A percentile compares a stretch with the other conserved stretches of the same genome.
Conservation (phyloP, 1,140 invertebrate species). For the Cardiocondyla obscurior region DNA sequence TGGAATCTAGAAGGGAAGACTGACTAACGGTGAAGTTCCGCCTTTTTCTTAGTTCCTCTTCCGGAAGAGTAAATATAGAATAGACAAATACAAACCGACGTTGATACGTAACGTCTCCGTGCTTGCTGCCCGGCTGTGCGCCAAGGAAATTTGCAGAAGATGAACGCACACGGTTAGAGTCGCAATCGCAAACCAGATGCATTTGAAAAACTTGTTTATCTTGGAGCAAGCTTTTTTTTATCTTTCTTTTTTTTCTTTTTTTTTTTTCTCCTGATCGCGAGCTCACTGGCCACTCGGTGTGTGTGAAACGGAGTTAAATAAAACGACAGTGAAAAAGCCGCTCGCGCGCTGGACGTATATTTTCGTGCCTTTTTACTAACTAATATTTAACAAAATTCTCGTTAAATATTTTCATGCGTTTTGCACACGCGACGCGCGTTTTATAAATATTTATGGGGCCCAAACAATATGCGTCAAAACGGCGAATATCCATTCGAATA, state of each 20-base stretch:
- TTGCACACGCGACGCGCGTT: slow-evolving; percentile 3
- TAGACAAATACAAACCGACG: background rate
- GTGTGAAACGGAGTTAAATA: slow-evolving; percentile 13
- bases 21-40: background rate
- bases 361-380: slow-evolving; percentile 36
- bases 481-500: slow-evolving; percentile 36
- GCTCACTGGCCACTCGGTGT: background rate
- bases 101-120: background rate
- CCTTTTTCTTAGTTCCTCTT: background rate
- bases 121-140: background rate
- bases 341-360: slow-evolving; percentile 8
- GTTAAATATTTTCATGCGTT: slow-evolving; percentile 49
- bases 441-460: slow-evolving; percentile 49
- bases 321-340: slow-evolving; percentile 14
- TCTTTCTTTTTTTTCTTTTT: too few species aligned
- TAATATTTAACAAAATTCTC: slow-evolving; percentile 54
- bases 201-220: slow-evolving; percentile 24
- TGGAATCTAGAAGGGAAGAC: background rate
- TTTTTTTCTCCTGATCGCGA: background rate
- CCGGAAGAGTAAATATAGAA: background rate
- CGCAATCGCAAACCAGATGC: background rate
- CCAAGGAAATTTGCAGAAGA: slow-evolving; percentile 3
- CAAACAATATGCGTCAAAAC: slow-evolving; percentile 51
- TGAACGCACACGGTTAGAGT: background rate
- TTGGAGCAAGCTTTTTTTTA: too few species aligned